These are phyloP conservation scores for Sorex maritimensis DNA, from an alignment of 2,797 vertebrate species.

Conservation along the genomic window DNA sequence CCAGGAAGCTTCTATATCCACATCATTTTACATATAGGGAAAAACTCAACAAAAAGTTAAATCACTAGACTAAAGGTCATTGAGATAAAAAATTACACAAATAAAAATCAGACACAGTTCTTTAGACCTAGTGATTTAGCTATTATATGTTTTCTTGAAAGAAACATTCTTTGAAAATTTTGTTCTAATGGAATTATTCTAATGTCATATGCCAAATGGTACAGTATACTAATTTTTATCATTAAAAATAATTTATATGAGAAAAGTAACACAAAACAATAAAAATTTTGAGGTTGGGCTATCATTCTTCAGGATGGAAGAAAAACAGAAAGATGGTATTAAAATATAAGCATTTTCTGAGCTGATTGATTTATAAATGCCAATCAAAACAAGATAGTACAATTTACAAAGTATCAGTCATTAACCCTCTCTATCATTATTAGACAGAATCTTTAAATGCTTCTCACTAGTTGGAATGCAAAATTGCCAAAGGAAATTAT, in stretches of 20 bases:
- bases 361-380: too few relatives aligned
- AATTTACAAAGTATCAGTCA: background rate
- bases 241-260: slow-evolving; percentile 1
- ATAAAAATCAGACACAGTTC: slow-evolving; percentile 20
- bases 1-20: background rate
- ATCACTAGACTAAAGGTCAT: background rate
- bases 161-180: background rate
- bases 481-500: slow-evolving; percentile 45
- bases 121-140: background rate
- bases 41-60: slow-evolving; percentile 7
- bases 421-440: background rate
- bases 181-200: slow-evolving; percentile 56
- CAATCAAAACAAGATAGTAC: background rate
- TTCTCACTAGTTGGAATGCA: slow-evolving; percentile 29
- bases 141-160: too few relatives aligned
- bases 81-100: slow-evolving; percentile 17
- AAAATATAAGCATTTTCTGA: too few relatives aligned
- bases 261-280: slow-evolving; percentile 3
- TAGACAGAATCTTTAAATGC: slow-evolving; percentile 55
- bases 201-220: slow-evolving; percentile 21
- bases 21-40: slow-evolving; percentile 31
- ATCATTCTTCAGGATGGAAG: too few relatives aligned
- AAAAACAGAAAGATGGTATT: too few relatives aligned
- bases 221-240: background rate
- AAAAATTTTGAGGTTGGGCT: too few relatives aligned